Conservation (phyloP, 2,113 vertebrate genomes). For the Mormoops blainvillei region DNA sequence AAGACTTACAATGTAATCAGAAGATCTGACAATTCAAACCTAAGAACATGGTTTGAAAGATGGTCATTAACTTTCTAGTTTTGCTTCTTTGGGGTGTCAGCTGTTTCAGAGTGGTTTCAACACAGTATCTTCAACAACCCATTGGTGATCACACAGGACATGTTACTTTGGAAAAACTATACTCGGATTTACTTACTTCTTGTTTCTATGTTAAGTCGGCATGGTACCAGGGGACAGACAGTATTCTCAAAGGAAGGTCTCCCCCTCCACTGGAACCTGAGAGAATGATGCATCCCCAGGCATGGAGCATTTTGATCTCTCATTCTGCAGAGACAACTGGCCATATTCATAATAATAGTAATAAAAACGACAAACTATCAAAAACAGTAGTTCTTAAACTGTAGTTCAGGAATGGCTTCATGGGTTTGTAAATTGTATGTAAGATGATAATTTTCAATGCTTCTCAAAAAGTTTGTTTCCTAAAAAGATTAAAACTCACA, state of each 20-base stretch:
- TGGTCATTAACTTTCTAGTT: background rate
- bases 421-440: background rate
- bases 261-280: background rate
- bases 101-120: background rate
- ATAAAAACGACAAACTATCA: background rate
- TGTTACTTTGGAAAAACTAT: background rate
- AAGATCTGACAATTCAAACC: conserved; percentile 4
- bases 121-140: background rate
- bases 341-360: background rate
- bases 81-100: background rate
- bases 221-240: background rate
- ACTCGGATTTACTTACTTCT: background rate
- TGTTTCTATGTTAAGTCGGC: background rate
- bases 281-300: background rate
- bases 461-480: background rate
- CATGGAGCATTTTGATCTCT: background rate
- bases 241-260: background rate
- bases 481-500: background rate
- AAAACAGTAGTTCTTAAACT: background rate
- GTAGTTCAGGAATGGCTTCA: background rate
- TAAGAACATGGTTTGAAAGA: background rate
- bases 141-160: background rate
- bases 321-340: background rate
- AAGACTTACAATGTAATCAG: conserved; percentile 6
- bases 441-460: background rate